Conservation (phyloP, 2,888 invertebrate species). For the Pandemis heparana region DNA sequence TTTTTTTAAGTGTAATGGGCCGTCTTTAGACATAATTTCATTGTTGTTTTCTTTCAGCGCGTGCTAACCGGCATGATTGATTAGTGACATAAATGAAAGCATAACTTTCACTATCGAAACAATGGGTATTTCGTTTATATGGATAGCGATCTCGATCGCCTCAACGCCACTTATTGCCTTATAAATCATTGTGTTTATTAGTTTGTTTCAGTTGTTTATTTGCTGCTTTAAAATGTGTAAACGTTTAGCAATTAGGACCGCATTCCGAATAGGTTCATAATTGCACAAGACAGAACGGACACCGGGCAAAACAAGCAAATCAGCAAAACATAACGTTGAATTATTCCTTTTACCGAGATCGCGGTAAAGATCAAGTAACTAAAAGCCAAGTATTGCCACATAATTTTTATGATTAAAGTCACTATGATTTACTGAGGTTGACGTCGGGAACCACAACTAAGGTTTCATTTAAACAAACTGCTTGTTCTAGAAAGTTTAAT, state of each 20-base stretch:
- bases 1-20: conserved; percentile 27
- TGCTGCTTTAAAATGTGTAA: conserved; percentile 3
- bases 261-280: conserved; percentile 47
- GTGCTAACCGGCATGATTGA: conserved; percentile 10
- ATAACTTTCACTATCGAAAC: conserved; percentile 31
- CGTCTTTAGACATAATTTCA: conserved; percentile 6
- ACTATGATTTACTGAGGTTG: not conserved
- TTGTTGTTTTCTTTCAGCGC: conserved; percentile 11
- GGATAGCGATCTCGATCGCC: conserved; percentile 2
- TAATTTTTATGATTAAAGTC: not conserved
- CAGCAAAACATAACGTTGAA: conserved; percentile 14
- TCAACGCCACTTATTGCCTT: not conserved
- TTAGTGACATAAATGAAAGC: conserved; percentile 11
- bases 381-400: not conserved
- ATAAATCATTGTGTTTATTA: not conserved
- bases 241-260: conserved; percentile 43
- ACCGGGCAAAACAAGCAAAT: conserved; percentile 17
- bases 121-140: conserved; percentile 31
- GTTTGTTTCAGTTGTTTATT: not conserved
- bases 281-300: conserved; percentile 18
- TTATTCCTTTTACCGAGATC: conserved; percentile 27
- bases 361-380: conserved; percentile 11
- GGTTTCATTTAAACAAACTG: not conserved
- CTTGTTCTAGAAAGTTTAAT: conserved; percentile 15
- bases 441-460: not conserved